Evolutionary conservation across 1,140 invertebrate genomes (phyloP).

Genomic region (Drosophila fuyamai): DNA sequence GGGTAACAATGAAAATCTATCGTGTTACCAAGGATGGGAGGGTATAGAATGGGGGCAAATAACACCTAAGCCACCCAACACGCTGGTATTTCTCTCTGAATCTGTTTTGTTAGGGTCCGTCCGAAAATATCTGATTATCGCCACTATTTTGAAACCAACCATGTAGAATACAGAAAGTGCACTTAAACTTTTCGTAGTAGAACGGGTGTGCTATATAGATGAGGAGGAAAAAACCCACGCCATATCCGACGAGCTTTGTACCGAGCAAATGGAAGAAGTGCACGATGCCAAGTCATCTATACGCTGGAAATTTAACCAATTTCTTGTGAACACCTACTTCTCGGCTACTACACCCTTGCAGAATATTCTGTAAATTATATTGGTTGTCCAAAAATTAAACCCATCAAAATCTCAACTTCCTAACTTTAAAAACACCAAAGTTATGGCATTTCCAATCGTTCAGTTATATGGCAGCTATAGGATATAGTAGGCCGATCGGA

Average conservation of each 20-base stretch:
- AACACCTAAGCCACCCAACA: conserved; percentile 1
- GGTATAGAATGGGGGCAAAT: conserved; percentile 4
- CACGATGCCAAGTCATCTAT: background rate
- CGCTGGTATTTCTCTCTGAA: background rate
- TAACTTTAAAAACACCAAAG: too few species aligned
- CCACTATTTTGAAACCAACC: background rate
- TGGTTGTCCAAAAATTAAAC: too few species aligned
- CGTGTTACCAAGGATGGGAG: background rate
- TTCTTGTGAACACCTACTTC: background rate
- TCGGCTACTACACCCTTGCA: too few species aligned
- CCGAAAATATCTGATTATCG: background rate
- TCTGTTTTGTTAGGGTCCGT: background rate
- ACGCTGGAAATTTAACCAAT: background rate
- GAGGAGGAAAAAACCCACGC: background rate
- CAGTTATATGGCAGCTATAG: too few species aligned
- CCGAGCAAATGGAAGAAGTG: background rate
- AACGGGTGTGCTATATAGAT: background rate
- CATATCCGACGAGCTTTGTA: background rate
- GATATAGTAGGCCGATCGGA: too few species aligned
- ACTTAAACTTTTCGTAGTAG: background rate
- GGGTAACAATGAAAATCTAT: conserved; percentile 5
- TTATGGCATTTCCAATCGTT: too few species aligned
- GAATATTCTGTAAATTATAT: too few species aligned
- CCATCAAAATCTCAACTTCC: too few species aligned
- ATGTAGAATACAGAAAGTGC: background rate